These are phyloP conservation scores for Hippocampus abdominalis DNA, from an alignment of 2,113 vertebrate genomes.

Conservation along the genomic window DNA sequence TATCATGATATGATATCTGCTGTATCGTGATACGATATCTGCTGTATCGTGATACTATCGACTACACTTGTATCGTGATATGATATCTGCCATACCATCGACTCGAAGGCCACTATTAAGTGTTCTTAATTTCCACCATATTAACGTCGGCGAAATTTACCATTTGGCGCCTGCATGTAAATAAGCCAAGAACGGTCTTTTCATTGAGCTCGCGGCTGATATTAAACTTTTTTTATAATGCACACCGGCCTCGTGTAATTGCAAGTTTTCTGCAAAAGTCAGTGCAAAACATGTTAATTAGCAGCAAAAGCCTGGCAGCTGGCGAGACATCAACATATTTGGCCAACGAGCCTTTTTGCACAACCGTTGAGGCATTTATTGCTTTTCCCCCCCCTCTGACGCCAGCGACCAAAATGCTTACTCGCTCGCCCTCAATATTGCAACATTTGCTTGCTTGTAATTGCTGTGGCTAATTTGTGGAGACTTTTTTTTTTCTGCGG, in stretches of 20 bases:
- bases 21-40: not conserved
- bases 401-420: conserved; percentile 28
- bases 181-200: not conserved
- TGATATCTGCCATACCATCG: not conserved
- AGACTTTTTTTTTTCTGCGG: conserved; percentile 9
- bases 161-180: not conserved
- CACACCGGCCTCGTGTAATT: conserved; percentile 23
- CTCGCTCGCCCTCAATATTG: conserved; percentile 34
- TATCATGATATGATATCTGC: too few species aligned
- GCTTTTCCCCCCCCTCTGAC: conserved; percentile 29
- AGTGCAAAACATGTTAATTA: conserved; percentile 24
- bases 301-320: conserved; percentile 35
- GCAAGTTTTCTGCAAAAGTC: conserved; percentile 28
- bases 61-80: not conserved
- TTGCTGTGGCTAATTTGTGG: conserved; percentile 51
- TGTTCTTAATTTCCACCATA: not conserved
- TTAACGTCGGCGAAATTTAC: not conserved
- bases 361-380: conserved; percentile 52
- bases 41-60: not conserved
- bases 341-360: conserved; percentile 20
- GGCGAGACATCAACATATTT: conserved; percentile 36
- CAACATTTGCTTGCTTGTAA: conserved; percentile 38
- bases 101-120: not conserved
- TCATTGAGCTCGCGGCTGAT: conserved; percentile 5
- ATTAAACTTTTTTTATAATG: conserved; percentile 20